A percentile compares a stretch with the other conserved stretches of the same genome.
These are phyloP conservation scores for Drosophila monieri DNA, from an alignment of 2,888 invertebrate genomes.

Conservation along the genomic window DNA sequence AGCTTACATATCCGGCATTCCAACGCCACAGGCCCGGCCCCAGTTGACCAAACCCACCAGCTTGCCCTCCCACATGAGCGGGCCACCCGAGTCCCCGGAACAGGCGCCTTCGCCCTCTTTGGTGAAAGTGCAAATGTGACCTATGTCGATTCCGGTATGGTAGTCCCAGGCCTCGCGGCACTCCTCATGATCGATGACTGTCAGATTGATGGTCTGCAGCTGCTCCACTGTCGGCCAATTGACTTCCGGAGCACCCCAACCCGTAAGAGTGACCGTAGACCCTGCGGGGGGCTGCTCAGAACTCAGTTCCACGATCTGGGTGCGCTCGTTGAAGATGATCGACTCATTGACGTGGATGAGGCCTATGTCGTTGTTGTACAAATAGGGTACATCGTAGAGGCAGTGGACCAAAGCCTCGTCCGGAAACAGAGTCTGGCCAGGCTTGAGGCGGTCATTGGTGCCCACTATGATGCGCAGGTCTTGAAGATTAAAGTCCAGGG, in stretches of 20 bases:
- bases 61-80: slow-evolving; percentile 66
- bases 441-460: slow-evolving; percentile 60
- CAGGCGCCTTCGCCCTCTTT: slow-evolving; percentile 85
- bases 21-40: slow-evolving; percentile 77
- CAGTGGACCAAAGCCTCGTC: slow-evolving; percentile 60
- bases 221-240: slow-evolving; percentile 85
- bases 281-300: slow-evolving; percentile 77
- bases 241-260: slow-evolving; percentile 86
- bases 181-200: slow-evolving; percentile 85
- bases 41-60: slow-evolving; percentile 79
- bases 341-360: slow-evolving; percentile 86
- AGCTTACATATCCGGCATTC: slow-evolving; percentile 73
- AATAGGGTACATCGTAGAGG: slow-evolving; percentile 65
- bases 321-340: slow-evolving; percentile 85
- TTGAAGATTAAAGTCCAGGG: slow-evolving; percentile 52
- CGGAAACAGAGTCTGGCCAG: slow-evolving; percentile 58
- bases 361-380: slow-evolving; percentile 87
- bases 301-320: slow-evolving; percentile 85
- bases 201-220: slow-evolving; percentile 85
- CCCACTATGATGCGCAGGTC: slow-evolving; percentile 69
- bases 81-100: slow-evolving; percentile 79
- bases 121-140: slow-evolving; percentile 86
- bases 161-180: slow-evolving; percentile 84
- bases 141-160: slow-evolving; percentile 84
- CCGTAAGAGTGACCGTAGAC: slow-evolving; percentile 85